A percentile compares a stretch with the other conserved stretches of the same genome.
These are phyloP conservation scores for Cyanocitta stelleri DNA, from an alignment of 2,113 vertebrate genomes.

Conservation along the genomic window DNA sequence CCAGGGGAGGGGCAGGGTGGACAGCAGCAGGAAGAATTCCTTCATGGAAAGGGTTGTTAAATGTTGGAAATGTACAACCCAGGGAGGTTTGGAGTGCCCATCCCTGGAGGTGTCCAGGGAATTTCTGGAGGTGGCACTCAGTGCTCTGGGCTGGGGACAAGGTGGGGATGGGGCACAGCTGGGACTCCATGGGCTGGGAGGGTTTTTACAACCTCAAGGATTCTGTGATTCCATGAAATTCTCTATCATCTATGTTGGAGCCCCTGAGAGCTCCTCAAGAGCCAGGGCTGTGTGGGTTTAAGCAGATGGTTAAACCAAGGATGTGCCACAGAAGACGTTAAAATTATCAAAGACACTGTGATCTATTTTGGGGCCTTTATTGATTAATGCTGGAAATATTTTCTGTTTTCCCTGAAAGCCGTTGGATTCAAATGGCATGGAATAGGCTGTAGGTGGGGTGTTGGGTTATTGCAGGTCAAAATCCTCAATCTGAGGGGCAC, in stretches of 20 bases:
- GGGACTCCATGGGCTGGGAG: rapidly evolving
- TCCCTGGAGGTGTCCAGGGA: not conserved
- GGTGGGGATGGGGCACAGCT: rapidly evolving
- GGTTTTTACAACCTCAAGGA: rapidly evolving
- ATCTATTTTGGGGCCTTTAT: not conserved
- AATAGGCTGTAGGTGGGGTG: not conserved
- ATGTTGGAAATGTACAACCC: not conserved
- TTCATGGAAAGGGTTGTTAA: not conserved
- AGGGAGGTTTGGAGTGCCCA: not conserved
- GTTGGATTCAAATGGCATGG: not conserved
- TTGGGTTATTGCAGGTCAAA: not conserved
- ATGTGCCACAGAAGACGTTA: not conserved
- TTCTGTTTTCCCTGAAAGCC: not conserved
- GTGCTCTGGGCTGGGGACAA: not conserved
- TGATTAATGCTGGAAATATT: not conserved
- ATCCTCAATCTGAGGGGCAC: not conserved
- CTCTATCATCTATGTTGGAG: rapidly evolving
- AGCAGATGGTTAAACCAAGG: not conserved
- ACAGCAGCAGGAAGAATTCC: not conserved
- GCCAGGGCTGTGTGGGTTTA: not conserved
- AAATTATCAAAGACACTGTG: not conserved
- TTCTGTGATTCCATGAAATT: not conserved
- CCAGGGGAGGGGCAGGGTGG: not conserved
- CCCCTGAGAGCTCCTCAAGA: not conserved
- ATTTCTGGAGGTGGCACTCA: not conserved